Percentiles rank a stretch among this genome's conserved stretches.
These are phyloP conservation scores for Aphelinus certus DNA, from an alignment of 1,140 invertebrate species.

Conservation along the genomic window DNA sequence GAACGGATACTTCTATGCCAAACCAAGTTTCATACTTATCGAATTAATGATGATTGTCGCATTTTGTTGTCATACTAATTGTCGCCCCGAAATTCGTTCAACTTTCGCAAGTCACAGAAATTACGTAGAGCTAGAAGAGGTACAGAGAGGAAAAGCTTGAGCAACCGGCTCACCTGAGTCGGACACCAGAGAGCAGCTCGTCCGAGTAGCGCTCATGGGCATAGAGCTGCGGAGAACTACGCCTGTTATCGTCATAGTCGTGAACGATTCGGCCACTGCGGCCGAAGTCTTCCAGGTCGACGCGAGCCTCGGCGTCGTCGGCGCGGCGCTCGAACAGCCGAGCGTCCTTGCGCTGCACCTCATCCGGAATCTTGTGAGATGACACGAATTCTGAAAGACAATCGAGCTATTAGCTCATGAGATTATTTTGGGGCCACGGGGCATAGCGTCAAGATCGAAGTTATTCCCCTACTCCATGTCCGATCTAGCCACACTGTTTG, in stretches of 20 bases:
- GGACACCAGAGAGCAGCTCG: conserved; percentile 54
- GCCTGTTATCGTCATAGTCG: conserved; percentile 47
- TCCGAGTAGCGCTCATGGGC: conserved; percentile 47
- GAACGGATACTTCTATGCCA: not conserved
- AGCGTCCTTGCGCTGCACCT: conserved; percentile 46
- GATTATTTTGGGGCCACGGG: too few species aligned
- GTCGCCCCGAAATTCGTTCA: too few species aligned
- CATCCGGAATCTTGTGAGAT: conserved; percentile 57
- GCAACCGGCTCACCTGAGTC: conserved; percentile 50
- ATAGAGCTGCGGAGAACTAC: conserved; percentile 39
- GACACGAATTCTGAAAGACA: conserved; percentile 55
- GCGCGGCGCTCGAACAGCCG: conserved; percentile 47
- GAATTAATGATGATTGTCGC: too few species aligned
- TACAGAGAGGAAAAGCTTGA: too few species aligned
- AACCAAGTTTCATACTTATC: too few species aligned
- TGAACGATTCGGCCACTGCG: conserved; percentile 50
- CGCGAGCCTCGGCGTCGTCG: conserved; percentile 45
- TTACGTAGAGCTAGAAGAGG: too few species aligned
- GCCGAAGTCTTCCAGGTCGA: conserved; percentile 59
- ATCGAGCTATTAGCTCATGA: conserved; percentile 9
- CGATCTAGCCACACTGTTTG: too few species aligned
- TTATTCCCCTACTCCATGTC: too few species aligned
- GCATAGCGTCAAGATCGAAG: too few species aligned
- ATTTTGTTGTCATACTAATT: too few species aligned
- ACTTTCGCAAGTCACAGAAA: too few species aligned